Evolutionary conservation across 2,113 vertebrate species (phyloP).

Genomic region (Tauraco erythrolophus): DNA sequence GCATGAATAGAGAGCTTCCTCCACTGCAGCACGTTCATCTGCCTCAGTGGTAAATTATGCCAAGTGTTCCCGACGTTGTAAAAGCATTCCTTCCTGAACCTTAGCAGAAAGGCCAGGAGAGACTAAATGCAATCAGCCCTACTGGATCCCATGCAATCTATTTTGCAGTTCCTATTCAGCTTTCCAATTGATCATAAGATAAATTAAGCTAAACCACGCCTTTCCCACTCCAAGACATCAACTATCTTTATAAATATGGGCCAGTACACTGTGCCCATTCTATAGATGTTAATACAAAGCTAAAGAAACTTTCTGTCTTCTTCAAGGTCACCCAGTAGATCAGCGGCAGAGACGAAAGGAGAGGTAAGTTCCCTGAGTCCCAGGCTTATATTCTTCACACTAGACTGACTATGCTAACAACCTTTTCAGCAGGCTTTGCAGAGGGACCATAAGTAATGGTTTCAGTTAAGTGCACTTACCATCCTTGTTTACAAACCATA

Average conservation of each 20-base stretch:
- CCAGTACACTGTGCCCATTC: not conserved
- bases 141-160: not conserved
- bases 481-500: not conserved
- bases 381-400: not conserved
- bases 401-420: not conserved
- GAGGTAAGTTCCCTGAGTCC: not conserved
- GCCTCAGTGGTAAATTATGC: not conserved
- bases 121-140: not conserved
- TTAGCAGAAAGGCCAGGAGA: not conserved
- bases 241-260: not conserved
- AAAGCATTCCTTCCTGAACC: not conserved
- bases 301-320: not conserved
- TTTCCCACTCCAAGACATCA: not conserved
- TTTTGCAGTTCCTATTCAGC: not conserved
- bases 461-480: not conserved
- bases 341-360: not conserved
- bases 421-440: not conserved
- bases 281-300: not conserved
- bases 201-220: not conserved
- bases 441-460: not conserved
- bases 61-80: not conserved
- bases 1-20: not conserved
- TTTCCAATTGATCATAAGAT: not conserved
- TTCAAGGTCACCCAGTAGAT: not conserved
- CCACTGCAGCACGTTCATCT: not conserved